Evolutionary conservation across 2,888 invertebrate species (phyloP).

Genomic region (Philereme vetulata): DNA sequence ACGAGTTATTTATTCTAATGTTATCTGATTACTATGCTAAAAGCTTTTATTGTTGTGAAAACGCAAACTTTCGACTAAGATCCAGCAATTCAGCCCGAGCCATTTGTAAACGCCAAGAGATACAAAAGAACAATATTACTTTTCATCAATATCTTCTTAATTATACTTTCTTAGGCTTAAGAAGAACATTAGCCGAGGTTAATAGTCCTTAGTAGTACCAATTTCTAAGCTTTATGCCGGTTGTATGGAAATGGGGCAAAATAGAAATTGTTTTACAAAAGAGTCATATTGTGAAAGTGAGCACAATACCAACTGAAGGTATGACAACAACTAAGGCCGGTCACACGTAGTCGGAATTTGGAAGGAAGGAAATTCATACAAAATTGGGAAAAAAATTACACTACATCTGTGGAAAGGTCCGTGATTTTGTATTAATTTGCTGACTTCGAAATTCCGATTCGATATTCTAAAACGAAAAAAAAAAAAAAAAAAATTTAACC

Average conservation of each 20-base stretch:
- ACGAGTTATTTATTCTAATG: too few species aligned
- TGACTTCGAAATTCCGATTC: too few species aligned
- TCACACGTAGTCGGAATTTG: too few species aligned
- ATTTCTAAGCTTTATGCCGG: constrained; percentile 61
- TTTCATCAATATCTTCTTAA: constrained; percentile 34
- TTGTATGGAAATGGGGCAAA: constrained; percentile 60
- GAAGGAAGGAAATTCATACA: too few species aligned
- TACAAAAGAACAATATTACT: constrained; percentile 25
- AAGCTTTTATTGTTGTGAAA: too few species aligned
- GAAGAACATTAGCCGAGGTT: constrained; percentile 39
- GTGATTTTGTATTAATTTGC: too few species aligned
- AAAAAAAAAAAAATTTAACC: too few species aligned
- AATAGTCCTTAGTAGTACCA: constrained; percentile 51
- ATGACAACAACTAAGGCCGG: neutral
- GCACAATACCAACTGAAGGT: neutral
- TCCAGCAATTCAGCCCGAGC: neutral
- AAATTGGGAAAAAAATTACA: too few species aligned
- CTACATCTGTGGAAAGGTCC: too few species aligned
- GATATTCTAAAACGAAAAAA: too few species aligned
- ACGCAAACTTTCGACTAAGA: neutral
- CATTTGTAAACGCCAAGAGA: neutral
- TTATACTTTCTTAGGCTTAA: constrained; percentile 36
- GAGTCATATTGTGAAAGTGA: constrained; percentile 4
- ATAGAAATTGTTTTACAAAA: constrained; percentile 52
- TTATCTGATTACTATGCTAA: too few species aligned